Evolutionary conservation across 2,888 invertebrate species (phyloP), one percentile per base, ranked within the genome.

Genomic region (Eupithecia subfuscata): DNA sequence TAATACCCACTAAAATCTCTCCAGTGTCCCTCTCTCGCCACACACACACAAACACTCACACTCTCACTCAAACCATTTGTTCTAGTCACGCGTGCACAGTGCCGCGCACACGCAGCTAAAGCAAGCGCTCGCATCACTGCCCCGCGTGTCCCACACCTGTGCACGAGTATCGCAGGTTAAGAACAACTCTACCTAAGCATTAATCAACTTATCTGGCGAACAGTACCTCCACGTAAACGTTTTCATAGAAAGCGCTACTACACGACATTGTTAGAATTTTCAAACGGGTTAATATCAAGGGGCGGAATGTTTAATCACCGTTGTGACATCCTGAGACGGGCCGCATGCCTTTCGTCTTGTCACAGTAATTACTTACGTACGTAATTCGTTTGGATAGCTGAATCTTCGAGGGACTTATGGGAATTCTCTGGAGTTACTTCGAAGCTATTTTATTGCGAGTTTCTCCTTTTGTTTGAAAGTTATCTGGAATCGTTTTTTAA

Each of bases 271-370:
- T 92, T 92, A 86, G 90, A 89, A 91, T 92, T 92, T 93, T 92
- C 91, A 88, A 89, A 90, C 89, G 88, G 88, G 90, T 90, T 91
- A 90, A 90, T 91, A 91, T 90, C 87, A 90, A 89, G 87, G 89
- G 88, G 83, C 85, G 91, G 92, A 92, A 92, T 92, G 91, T 92
- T 90, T 92, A 91, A 92, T 93, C 91, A 93, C 89, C 87, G 88
- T 86, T 87, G 86, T 88, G 90, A 90, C 90, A 89, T 89, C 86
- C 88, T 74, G 82, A 84, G 85, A 84, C 85, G 84, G 83, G 81
- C 67, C 80, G 78, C 84, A 75, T 83, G 82, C 79, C 78, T 82
- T 82, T 80, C 80, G 81, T 80, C 81, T 76, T 78, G 79, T 78
- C 74, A 73, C 69, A 74, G 77, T 77, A 75, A 77, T 77, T 73